Conservation (phyloP, 2,113 vertebrate genomes). For the Equus przewalskii region DNA sequence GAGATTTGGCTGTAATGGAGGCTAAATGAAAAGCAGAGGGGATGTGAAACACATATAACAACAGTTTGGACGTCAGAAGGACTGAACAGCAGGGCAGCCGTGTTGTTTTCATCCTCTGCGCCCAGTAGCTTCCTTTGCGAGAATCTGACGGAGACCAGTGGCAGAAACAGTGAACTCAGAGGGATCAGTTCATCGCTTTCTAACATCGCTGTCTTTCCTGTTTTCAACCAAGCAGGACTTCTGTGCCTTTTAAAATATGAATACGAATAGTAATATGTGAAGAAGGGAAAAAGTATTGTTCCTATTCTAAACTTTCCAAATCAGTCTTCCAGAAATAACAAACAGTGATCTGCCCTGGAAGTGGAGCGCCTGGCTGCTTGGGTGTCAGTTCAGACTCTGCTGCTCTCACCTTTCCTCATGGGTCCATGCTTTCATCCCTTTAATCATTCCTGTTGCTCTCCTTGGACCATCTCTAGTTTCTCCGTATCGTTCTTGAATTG, state of each 20-base stretch:
- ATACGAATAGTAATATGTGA: conserved; percentile 43
- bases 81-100: not conserved
- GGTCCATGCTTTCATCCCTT: conserved; percentile 82
- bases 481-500: conserved; percentile 82
- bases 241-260: conserved; percentile 50
- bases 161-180: not conserved
- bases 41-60: not conserved
- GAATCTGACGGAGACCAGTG: conserved; percentile 37
- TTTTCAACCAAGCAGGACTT: conserved; percentile 43
- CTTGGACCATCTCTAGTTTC: conserved; percentile 85
- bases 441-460: conserved; percentile 81
- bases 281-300: conserved; percentile 60
- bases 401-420: conserved; percentile 82
- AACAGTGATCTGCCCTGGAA: conserved; percentile 61
- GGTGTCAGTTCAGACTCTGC: conserved; percentile 78
- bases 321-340: conserved; percentile 57
- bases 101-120: not conserved
- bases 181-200: not conserved
- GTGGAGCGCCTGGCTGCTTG: conserved; percentile 74
- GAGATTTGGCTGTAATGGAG: not conserved
- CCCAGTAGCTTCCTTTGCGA: conserved; percentile 10
- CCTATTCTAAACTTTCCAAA: conserved; percentile 62
- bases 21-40: not conserved
- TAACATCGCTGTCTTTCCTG: conserved; percentile 1
- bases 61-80: conserved; percentile 13